These are phyloP conservation scores for Anniella stebbinsi DNA, from an alignment of 2,797 vertebrate species.

Conservation along the genomic window DNA sequence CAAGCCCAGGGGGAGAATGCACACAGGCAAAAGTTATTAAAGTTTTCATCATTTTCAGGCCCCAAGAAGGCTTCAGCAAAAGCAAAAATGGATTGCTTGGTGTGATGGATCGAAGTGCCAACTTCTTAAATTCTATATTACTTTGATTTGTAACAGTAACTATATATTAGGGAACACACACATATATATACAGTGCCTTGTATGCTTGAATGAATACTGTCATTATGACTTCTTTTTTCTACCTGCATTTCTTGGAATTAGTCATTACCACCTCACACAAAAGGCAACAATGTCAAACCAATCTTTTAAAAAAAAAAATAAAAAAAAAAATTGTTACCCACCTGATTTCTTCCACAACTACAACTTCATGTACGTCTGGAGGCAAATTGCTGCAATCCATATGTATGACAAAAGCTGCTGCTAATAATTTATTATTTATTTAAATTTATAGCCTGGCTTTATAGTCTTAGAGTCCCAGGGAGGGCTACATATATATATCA, in stretches of 20 bases:
- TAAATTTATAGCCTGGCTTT: too few relatives aligned
- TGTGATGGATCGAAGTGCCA: conserved; percentile 18
- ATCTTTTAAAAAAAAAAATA: too few relatives aligned
- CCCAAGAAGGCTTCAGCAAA: conserved; percentile 6
- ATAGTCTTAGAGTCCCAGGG: too few relatives aligned
- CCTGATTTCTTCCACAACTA: background rate
- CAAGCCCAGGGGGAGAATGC: conserved; percentile 43
- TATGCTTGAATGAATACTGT: conserved; percentile 35
- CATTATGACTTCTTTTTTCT: background rate
- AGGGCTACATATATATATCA: too few relatives aligned
- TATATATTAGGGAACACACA: conserved; percentile 36
- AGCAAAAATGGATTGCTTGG: conserved; percentile 40
- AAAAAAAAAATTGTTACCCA: background rate
- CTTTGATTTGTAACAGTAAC: conserved; percentile 55
- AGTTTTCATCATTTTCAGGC: conserved; percentile 48
- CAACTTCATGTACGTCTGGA: background rate
- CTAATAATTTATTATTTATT: background rate
- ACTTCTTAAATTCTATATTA: conserved; percentile 46
- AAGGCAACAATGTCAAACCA: background rate
- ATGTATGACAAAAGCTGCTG: background rate
- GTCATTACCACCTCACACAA: background rate
- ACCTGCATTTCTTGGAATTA: background rate
- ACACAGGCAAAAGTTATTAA: conserved; percentile 33
- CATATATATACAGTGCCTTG: background rate
- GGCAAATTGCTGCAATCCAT: background rate